phyloP scores from a whole-genome alignment of 2,797 vertebrate genomes.

The Rhyacichthys aspro region DNA sequence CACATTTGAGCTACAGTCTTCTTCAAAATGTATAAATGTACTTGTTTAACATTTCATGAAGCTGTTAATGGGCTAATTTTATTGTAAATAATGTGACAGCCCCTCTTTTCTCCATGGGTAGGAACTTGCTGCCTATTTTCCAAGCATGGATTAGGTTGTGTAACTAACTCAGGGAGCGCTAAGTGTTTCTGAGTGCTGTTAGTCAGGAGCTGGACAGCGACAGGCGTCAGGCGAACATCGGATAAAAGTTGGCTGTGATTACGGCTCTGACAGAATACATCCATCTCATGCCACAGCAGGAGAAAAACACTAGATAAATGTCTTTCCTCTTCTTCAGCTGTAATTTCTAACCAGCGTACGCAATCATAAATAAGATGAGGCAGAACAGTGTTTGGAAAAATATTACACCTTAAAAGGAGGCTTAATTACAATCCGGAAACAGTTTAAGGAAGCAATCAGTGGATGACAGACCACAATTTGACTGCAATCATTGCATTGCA shows the following conservation, averaged over 20 bases:
- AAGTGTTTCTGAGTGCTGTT: constrained; percentile 17
- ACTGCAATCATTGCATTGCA: constrained; percentile 36
- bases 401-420: constrained; percentile 31
- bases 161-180: constrained; percentile 16
- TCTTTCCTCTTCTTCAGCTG: constrained; percentile 22
- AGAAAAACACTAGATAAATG: constrained; percentile 19
- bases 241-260: constrained; percentile 38
- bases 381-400: constrained; percentile 33
- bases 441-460: constrained; percentile 43
- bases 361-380: constrained; percentile 31
- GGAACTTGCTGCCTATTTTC: background rate
- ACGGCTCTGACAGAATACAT: constrained; percentile 35
- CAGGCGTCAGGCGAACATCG: constrained; percentile 38
- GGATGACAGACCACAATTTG: constrained; percentile 26
- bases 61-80: background rate
- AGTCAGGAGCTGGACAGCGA: constrained; percentile 17
- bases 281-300: constrained; percentile 31
- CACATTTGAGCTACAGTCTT: too few species aligned
- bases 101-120: constrained; percentile 4
- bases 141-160: constrained; percentile 19
- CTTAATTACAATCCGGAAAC: constrained; percentile 38
- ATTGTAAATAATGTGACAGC: background rate
- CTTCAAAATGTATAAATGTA: too few species aligned
- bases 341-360: constrained; percentile 24
- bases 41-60: background rate